These are phyloP conservation scores for Ostrea denselamellosa DNA, from an alignment of 1,140 invertebrate genomes.

Conservation along the genomic window DNA sequence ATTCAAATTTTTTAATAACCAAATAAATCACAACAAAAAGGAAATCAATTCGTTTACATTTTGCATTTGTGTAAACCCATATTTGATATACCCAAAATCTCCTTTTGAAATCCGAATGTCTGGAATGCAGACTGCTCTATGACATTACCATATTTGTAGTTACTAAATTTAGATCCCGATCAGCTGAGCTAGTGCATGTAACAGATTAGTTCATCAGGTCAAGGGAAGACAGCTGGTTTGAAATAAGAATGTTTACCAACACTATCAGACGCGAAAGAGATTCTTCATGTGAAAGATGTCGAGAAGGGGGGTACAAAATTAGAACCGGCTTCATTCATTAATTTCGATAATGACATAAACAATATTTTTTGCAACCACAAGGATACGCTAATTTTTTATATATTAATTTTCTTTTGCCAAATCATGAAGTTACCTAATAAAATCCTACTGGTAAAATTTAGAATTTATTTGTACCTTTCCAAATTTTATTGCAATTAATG, in stretches of 20 bases:
- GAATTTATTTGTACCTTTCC: no score
- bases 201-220: constrained; percentile 49
- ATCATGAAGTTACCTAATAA: no score
- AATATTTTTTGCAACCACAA: no score
- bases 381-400: no score
- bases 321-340: no score
- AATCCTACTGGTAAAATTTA: no score
- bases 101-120: constrained; percentile 52
- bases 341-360: no score
- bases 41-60: neutral
- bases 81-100: neutral
- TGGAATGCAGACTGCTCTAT: constrained; percentile 70
- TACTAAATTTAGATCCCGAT: constrained; percentile 60
- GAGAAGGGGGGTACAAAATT: no score
- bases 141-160: constrained; percentile 69
- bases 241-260: constrained; percentile 42
- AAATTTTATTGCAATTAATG: no score
- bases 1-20: neutral
- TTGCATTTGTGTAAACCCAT: constrained; percentile 17
- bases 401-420: no score
- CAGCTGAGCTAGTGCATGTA: constrained; percentile 60
- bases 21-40: neutral
- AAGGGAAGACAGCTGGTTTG: constrained; percentile 42
- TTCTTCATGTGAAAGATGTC: no score
- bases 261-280: neutral